Percentiles rank a stretch among this genome's conserved stretches.
Evolutionary conservation across 2,888 invertebrate genomes (phyloP).

Genomic region (Dasypogon diadema): DNA sequence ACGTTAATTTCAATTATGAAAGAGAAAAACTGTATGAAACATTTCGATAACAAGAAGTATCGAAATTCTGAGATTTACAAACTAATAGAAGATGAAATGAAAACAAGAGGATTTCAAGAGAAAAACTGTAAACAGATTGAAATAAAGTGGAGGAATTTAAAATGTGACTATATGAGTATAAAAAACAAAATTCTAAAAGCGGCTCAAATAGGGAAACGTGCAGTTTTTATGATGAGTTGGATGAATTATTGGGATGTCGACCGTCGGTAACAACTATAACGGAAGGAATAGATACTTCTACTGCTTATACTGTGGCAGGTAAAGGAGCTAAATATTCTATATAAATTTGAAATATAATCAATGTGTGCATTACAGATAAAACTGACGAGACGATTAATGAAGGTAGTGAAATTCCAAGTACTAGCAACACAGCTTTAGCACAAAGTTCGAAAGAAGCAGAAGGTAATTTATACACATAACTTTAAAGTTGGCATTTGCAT

Average conservation of each 20-base stretch:
- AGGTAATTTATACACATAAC: neutral
- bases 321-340: too few relatives aligned
- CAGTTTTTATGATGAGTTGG: neutral
- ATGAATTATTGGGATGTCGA: neutral
- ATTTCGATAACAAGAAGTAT: neutral
- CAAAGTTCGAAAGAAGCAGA: neutral
- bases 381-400: too few relatives aligned
- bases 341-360: too few relatives aligned
- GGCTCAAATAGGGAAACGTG: neutral
- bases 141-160: neutral
- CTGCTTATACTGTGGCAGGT: too few relatives aligned
- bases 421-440: too few relatives aligned
- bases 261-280: neutral
- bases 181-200: neutral
- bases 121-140: neutral
- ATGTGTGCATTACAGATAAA: neutral
- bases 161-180: neutral
- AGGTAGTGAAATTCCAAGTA: too few relatives aligned
- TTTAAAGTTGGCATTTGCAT: neutral
- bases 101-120: neutral
- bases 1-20: neutral
- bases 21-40: neutral
- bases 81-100: neutral
- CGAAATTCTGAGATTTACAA: neutral
- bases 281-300: neutral